Conservation (phyloP, 2,113 vertebrate genomes). For the Dromas ardeola region DNA sequence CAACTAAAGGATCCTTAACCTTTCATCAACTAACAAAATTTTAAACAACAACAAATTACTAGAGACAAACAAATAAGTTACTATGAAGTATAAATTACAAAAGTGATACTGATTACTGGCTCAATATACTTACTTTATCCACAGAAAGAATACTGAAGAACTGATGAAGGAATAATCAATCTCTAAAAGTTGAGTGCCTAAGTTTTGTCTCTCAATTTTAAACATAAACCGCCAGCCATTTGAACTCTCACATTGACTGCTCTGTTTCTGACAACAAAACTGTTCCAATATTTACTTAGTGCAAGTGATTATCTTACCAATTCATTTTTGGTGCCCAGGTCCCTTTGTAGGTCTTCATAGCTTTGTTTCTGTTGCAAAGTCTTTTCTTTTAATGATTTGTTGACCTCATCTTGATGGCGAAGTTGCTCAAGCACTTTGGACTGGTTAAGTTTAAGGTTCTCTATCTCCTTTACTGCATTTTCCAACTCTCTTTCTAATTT, state of each 20-base stretch:
- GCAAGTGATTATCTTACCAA: conserved; percentile 72
- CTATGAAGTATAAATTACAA: neutral
- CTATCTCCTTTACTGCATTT: conserved; percentile 70
- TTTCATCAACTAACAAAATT: neutral
- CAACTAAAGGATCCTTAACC: neutral
- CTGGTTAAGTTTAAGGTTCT: conserved; percentile 74
- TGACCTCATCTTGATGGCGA: conserved; percentile 75
- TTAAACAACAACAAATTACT: neutral
- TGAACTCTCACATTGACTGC: neutral
- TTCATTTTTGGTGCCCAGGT: conserved; percentile 82
- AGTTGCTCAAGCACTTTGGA: conserved; percentile 74
- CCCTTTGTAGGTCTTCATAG: conserved; percentile 73
- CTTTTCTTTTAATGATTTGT: conserved; percentile 76
- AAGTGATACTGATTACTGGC: neutral
- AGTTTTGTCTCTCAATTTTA: neutral
- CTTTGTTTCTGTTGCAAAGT: conserved; percentile 71
- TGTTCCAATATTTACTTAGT: neutral
- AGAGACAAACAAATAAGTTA: neutral
- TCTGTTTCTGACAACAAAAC: neutral
- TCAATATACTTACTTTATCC: neutral
- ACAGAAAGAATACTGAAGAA: neutral
- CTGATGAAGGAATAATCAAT: neutral
- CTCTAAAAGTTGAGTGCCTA: neutral
- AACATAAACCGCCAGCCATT: neutral
- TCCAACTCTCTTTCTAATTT: conserved; percentile 83